These are phyloP conservation scores for Leucophenga varia DNA, from an alignment of 1,140 invertebrate species.

Conservation along the genomic window DNA sequence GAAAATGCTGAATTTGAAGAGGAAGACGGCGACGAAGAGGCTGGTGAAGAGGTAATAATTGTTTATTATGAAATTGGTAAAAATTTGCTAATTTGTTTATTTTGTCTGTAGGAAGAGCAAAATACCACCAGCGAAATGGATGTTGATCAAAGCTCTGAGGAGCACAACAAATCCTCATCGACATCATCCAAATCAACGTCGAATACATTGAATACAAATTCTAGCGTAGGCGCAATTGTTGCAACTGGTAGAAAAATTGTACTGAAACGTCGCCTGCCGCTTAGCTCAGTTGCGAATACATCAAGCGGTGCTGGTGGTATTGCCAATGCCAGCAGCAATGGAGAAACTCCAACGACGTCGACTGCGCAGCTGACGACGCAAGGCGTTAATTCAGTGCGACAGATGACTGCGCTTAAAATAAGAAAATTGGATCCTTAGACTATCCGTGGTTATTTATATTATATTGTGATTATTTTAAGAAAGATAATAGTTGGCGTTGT, in stretches of 20 bases:
- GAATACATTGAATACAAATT: slow-evolving; percentile 1
- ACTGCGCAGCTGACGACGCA: too few relatives aligned
- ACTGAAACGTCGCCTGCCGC: slow-evolving; percentile 35
- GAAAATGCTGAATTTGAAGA: slow-evolving; percentile 54
- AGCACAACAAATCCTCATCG: slow-evolving; percentile 12
- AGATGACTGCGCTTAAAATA: slow-evolving; percentile 1
- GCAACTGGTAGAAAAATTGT: slow-evolving; percentile 31
- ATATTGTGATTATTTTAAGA: too few relatives aligned
- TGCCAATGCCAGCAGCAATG: not conserved
- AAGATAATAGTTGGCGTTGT: too few relatives aligned
- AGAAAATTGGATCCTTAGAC: slow-evolving; percentile 5
- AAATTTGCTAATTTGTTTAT: not conserved
- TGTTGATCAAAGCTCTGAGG: slow-evolving; percentile 37
- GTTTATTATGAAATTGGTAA: not conserved
- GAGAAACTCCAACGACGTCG: not conserved
- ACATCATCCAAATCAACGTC: slow-evolving; percentile 11
- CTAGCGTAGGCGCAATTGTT: slow-evolving; percentile 20
- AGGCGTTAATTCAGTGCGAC: not conserved
- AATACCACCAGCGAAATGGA: slow-evolving; percentile 35
- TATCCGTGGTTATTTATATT: too few relatives aligned
- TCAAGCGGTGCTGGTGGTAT: not conserved
- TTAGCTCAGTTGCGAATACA: not conserved
- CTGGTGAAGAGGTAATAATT: slow-evolving; percentile 10
- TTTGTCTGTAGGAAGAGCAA: slow-evolving; percentile 26
- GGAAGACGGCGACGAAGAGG: slow-evolving; percentile 36